Conservation (phyloP, 2,113 vertebrate genomes). For the Rostratula benghalensis region DNA sequence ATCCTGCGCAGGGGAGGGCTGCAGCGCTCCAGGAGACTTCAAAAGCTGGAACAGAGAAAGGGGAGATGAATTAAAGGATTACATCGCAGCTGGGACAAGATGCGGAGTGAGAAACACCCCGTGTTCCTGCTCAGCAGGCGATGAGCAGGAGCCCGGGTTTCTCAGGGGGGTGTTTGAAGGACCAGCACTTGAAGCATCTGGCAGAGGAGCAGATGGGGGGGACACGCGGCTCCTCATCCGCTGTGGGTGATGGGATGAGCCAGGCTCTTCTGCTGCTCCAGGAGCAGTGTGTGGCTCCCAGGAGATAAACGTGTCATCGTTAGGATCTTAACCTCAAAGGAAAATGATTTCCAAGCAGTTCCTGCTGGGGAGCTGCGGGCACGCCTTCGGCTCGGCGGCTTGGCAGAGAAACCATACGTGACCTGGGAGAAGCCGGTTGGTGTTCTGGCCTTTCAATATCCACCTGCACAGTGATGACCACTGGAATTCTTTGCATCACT, state of each 20-base stretch:
- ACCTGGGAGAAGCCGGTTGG: neutral
- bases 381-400: neutral
- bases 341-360: neutral
- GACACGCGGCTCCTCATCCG: neutral
- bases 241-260: accelerated
- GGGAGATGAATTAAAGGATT: neutral
- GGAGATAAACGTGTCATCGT: neutral
- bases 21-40: neutral
- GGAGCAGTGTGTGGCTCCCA: neutral
- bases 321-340: neutral
- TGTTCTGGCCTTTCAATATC: neutral
- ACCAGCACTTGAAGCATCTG: neutral
- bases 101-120: accelerated
- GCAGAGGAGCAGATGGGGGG: neutral
- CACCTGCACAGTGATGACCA: neutral
- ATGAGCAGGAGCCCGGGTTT: neutral
- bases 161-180: neutral
- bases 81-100: neutral
- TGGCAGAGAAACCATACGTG: neutral
- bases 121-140: neutral
- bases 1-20: constrained; percentile 65
- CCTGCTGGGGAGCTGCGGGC: neutral
- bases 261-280: neutral
- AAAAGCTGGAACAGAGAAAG: constrained; percentile 42
- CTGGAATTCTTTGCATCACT: neutral